phyloP scores from a whole-genome alignment of 2,797 vertebrate species.

The Gymnoscopelus microlampas region DNA sequence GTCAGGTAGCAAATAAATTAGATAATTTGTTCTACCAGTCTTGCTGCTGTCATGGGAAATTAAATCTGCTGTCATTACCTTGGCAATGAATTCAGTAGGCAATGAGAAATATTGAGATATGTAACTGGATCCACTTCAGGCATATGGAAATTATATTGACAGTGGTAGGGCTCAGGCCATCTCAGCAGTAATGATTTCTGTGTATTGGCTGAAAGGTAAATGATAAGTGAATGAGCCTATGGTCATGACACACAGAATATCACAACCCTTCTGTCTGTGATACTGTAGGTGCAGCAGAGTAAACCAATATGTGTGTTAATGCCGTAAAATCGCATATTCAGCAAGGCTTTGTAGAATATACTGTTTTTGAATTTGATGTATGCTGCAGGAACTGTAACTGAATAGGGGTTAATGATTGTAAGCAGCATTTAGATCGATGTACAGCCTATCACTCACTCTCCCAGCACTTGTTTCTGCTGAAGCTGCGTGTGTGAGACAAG shows the following conservation, averaged over 20 bases:
- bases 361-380: constrained; percentile 5
- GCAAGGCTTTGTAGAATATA: not conserved
- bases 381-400: constrained; percentile 39
- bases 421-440: constrained; percentile 41
- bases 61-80: not conserved
- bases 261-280: constrained; percentile 27
- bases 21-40: too few species aligned
- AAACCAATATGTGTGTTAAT: constrained; percentile 21
- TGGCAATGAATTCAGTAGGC: constrained; percentile 17
- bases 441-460: constrained; percentile 48
- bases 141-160: constrained; percentile 14
- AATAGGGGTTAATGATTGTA: constrained; percentile 35
- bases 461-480: constrained; percentile 55
- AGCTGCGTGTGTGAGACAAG: constrained; percentile 22
- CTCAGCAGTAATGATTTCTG: constrained; percentile 21
- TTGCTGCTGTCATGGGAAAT: too few species aligned
- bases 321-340: constrained; percentile 14
- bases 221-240: constrained; percentile 18
- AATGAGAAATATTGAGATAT: constrained; percentile 13
- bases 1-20: too few species aligned
- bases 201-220: constrained; percentile 16
- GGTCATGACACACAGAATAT: constrained; percentile 19
- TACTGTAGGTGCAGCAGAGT: not conserved
- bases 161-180: constrained; percentile 8
- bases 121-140: constrained; percentile 11